A percentile compares a stretch with the other conserved stretches of the same genome.
Evolutionary conservation across 2,888 invertebrate genomes (phyloP).

Genomic region (Drosophila maculinotata): DNA sequence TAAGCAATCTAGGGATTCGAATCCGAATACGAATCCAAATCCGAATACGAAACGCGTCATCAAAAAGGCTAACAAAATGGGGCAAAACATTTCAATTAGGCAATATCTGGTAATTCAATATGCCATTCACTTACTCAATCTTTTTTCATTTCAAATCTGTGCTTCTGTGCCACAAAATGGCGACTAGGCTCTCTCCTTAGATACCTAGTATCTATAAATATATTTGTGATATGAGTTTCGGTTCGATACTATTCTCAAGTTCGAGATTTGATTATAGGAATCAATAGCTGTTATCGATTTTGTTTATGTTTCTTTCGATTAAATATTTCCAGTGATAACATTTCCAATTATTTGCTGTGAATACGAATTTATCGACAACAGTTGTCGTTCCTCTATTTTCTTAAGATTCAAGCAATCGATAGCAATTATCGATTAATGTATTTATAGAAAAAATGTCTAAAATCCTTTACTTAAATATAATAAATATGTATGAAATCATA

Average conservation of each 20-base stretch:
- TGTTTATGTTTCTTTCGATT: neutral
- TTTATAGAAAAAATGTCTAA: neutral
- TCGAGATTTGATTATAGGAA: neutral
- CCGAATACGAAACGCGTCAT: constrained; percentile 29
- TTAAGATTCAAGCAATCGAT: neutral
- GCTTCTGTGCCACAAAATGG: constrained; percentile 28
- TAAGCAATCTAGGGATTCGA: constrained; percentile 48
- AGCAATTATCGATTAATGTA: neutral
- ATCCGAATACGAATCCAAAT: constrained; percentile 12
- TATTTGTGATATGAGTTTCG: too few relatives aligned
- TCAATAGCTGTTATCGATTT: constrained; percentile 16
- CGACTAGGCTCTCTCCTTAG: neutral
- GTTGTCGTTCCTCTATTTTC: too few relatives aligned
- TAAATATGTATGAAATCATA: too few relatives aligned
- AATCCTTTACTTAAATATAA: too few relatives aligned
- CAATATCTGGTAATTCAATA: constrained; percentile 70
- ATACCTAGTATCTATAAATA: too few relatives aligned
- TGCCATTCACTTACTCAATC: constrained; percentile 6
- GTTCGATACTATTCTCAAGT: too few relatives aligned
- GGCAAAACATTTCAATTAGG: constrained; percentile 74
- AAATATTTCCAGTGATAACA: too few relatives aligned
- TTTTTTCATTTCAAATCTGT: neutral
- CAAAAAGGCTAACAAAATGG: constrained; percentile 53
- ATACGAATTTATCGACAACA: too few relatives aligned
- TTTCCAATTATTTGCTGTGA: too few relatives aligned